Percentiles rank a stretch among this genome's conserved stretches.
Evolutionary conservation across 2,113 vertebrate genomes (phyloP).

Genomic region (Apteryx owenii): DNA sequence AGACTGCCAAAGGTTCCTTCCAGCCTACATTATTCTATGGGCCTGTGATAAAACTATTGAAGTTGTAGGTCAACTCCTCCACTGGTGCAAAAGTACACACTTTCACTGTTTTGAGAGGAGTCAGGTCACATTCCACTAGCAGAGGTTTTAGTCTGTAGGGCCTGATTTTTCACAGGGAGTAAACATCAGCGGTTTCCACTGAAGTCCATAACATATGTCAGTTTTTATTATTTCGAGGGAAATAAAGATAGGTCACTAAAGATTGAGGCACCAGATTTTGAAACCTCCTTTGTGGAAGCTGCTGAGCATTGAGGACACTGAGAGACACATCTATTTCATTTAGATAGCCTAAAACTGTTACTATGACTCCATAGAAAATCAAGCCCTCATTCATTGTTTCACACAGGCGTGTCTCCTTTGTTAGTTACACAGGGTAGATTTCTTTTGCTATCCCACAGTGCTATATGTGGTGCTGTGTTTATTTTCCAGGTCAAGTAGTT

Average conservation of each 20-base stretch:
- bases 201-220: not conserved
- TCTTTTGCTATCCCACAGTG: constrained; percentile 16
- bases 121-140: fast-evolving
- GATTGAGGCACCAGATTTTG: not conserved
- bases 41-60: not conserved
- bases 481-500: constrained; percentile 54
- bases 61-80: not conserved
- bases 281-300: not conserved
- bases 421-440: not conserved
- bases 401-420: not conserved
- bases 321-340: not conserved
- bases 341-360: not conserved
- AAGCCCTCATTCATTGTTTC: not conserved
- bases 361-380: not conserved
- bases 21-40: no score
- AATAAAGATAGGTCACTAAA: constrained; percentile 2
- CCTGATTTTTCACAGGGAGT: not conserved
- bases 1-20: no score
- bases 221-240: not conserved
- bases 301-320: not conserved
- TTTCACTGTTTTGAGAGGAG: not conserved
- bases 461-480: not conserved
- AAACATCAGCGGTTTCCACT: not conserved
- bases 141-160: not conserved
- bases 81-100: not conserved